Conservation (phyloP, 2,888 invertebrate species). For the Himalopsyche kuldschensis region DNA sequence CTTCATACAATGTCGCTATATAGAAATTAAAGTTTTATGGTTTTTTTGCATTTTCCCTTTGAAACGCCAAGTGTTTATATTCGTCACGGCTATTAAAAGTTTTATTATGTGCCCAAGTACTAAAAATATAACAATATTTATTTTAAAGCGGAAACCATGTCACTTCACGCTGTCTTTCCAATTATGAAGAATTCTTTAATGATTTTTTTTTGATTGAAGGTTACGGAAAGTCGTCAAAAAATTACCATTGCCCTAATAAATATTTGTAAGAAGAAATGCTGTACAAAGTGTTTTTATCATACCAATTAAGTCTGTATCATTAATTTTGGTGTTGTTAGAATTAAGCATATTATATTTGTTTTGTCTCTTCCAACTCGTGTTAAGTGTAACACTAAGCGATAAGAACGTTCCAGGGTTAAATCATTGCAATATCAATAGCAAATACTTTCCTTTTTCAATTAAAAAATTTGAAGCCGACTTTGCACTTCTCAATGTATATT, state of each 20-base stretch:
- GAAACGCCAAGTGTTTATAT: too few species aligned
- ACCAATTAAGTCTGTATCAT: background rate
- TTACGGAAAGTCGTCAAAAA: background rate
- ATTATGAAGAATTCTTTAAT: background rate
- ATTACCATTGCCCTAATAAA: background rate
- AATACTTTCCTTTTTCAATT: too few species aligned
- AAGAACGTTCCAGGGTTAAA: too few species aligned
- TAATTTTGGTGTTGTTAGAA: too few species aligned
- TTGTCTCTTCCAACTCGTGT: too few species aligned
- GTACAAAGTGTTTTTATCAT: background rate
- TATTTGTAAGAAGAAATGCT: background rate
- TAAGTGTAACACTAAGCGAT: too few species aligned
- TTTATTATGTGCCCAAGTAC: background rate
- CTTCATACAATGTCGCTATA: background rate
- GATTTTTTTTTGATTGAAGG: background rate
- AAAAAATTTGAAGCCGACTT: too few species aligned
- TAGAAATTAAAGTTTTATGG: background rate
- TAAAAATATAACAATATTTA: background rate
- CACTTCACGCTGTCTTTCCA: background rate
- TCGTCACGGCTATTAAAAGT: background rate
- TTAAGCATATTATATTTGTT: too few species aligned
- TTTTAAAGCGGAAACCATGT: background rate
- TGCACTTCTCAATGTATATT: too few species aligned
- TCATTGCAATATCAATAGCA: too few species aligned
- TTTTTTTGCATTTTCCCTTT: background rate